Percentiles rank a stretch among this genome's conserved stretches.
phyloP scores from a whole-genome alignment of 1,140 invertebrate genomes.

The Solenopsis fugax region DNA sequence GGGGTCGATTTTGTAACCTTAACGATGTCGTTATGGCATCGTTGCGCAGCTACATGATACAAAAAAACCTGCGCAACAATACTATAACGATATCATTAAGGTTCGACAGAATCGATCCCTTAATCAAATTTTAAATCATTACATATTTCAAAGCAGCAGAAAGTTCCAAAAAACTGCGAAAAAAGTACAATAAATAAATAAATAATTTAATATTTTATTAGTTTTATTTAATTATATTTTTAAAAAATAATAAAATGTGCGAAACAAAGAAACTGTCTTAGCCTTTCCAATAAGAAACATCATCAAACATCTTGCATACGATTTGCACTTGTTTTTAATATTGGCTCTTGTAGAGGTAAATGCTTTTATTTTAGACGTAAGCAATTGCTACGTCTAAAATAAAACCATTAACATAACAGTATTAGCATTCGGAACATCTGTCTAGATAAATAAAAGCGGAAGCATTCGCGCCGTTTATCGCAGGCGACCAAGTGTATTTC shows the following conservation, averaged over 20 bases:
- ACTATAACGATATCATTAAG: too few relatives aligned
- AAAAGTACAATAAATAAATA: neutral
- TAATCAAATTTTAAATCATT: too few relatives aligned
- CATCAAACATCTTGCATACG: neutral
- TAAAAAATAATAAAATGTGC: neutral
- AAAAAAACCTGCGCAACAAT: too few relatives aligned
- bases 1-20: too few relatives aligned
- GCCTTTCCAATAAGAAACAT: neutral
- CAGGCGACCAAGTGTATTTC: neutral
- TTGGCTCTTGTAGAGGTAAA: neutral
- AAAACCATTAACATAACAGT: neutral
- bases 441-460: neutral
- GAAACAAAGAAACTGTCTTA: neutral
- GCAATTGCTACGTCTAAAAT: neutral
- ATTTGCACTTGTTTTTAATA: neutral
- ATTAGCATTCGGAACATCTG: neutral
- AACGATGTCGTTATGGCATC: too few relatives aligned
- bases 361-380: neutral
- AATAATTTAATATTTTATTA: neutral
- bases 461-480: neutral
- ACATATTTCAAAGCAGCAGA: too few relatives aligned
- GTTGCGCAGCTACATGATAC: too few relatives aligned
- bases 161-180: neutral
- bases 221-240: neutral
- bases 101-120: too few relatives aligned